Evolutionary conservation across 2,797 vertebrate genomes (phyloP).

Genomic region (Aviceda cuculoides): DNA sequence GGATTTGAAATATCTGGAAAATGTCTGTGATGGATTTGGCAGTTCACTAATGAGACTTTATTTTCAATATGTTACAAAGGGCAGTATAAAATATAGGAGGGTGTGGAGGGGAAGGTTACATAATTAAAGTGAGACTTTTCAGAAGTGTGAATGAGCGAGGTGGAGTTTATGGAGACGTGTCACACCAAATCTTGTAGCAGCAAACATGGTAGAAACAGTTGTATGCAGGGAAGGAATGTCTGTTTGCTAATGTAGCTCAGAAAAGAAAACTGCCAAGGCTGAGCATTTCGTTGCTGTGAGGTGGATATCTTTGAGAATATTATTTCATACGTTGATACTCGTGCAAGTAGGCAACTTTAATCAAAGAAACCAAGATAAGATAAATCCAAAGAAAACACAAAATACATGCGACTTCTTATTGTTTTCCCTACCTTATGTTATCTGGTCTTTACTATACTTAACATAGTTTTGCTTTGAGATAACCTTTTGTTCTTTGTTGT

Average conservation of each 20-base stretch:
- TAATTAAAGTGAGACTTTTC: neutral
- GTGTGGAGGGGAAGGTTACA: neutral
- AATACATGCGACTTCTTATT: neutral
- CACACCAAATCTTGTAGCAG: neutral
- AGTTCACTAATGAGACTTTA: neutral
- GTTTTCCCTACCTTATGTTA: neutral
- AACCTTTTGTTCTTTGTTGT: neutral
- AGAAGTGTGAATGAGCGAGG: neutral
- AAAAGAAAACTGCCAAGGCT: neutral
- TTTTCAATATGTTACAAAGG: neutral
- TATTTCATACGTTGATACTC: neutral
- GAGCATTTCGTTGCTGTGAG: neutral
- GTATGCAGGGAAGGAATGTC: neutral
- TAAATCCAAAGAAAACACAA: neutral
- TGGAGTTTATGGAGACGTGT: neutral
- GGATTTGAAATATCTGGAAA: neutral
- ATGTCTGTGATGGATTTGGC: neutral
- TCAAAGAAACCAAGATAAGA: neutral
- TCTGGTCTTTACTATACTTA: neutral
- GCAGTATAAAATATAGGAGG: neutral
- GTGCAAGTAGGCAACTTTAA: neutral
- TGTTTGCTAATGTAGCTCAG: neutral
- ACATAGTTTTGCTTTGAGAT: neutral
- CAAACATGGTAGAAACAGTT: neutral
- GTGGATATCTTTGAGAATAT: neutral